phyloP scores from a whole-genome alignment of 2,797 vertebrate genomes.

The Periophthalmus magnuspinnatus region DNA sequence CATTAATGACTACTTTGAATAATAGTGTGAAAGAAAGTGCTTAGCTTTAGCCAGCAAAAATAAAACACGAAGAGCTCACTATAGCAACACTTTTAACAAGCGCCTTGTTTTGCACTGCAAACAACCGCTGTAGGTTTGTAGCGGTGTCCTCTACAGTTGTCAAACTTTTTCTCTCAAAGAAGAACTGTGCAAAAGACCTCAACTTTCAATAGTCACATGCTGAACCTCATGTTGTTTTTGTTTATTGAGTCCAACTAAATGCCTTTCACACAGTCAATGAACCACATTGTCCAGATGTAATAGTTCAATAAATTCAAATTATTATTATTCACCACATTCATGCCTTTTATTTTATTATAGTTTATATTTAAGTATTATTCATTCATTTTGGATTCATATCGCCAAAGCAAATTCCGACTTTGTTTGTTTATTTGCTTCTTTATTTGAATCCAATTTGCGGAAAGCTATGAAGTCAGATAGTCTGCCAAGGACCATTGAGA shows the following conservation, averaged over 20 bases:
- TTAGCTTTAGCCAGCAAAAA: slow-evolving; percentile 13
- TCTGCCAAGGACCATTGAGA: too few species aligned
- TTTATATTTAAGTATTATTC: too few species aligned
- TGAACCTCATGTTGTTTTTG: background rate
- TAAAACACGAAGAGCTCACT: background rate
- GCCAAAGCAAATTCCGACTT: too few species aligned
- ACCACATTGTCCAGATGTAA: background rate
- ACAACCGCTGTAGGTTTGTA: background rate
- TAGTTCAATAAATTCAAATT: background rate
- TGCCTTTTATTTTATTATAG: too few species aligned
- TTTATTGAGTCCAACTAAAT: background rate
- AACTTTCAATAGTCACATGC: background rate
- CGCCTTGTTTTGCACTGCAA: background rate
- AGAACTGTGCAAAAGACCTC: background rate
- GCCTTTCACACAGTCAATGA: background rate
- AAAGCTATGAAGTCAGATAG: too few species aligned
- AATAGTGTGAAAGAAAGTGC: slow-evolving; percentile 21
- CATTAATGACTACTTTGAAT: slow-evolving; percentile 44
- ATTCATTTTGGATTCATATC: too few species aligned
- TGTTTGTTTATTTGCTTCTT: too few species aligned
- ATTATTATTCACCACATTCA: background rate
- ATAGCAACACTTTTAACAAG: background rate
- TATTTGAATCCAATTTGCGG: too few species aligned
- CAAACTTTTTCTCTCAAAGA: background rate
- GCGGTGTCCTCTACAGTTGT: background rate